These are phyloP conservation scores for Oryzias javanicus DNA, from an alignment of 2,113 vertebrate species.

Conservation along the genomic window DNA sequence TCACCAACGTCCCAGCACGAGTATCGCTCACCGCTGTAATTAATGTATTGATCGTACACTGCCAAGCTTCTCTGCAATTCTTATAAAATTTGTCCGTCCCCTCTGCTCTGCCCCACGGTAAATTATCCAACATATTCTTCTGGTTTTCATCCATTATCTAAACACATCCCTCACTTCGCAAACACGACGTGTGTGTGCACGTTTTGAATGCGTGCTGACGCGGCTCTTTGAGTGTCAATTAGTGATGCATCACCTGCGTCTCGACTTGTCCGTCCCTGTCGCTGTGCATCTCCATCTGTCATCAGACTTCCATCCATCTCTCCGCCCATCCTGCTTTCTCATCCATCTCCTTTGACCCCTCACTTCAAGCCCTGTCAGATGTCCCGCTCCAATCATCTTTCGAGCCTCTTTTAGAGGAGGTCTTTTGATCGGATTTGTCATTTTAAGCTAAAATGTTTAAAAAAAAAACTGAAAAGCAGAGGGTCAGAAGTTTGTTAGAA, in stretches of 20 bases:
- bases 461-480: too few relatives aligned
- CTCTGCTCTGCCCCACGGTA: conserved; percentile 27
- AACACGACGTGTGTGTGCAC: conserved; percentile 45
- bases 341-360: conserved; percentile 25
- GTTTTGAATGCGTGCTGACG: conserved; percentile 52
- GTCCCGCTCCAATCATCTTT: neutral
- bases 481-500: too few relatives aligned
- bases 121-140: conserved; percentile 44
- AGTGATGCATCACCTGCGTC: conserved; percentile 54
- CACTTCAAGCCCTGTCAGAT: conserved; percentile 28
- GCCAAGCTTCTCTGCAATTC: conserved; percentile 30
- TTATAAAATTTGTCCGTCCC: conserved; percentile 19
- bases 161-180: conserved; percentile 43
- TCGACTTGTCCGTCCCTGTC: conserved; percentile 28
- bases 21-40: conserved; percentile 58
- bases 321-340: conserved; percentile 21
- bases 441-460: too few relatives aligned
- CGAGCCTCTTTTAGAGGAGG: too few relatives aligned
- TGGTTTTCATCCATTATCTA: conserved; percentile 64
- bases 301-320: conserved; percentile 43
- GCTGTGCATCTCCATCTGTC: conserved; percentile 54
- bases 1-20: conserved; percentile 55
- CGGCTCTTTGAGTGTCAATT: conserved; percentile 55
- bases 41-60: conserved; percentile 62
- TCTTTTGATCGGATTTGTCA: too few relatives aligned